Base-by-base conservation (phyloP, 2,113 vertebrate genomes). In the Leptosomus discolor region DNA sequence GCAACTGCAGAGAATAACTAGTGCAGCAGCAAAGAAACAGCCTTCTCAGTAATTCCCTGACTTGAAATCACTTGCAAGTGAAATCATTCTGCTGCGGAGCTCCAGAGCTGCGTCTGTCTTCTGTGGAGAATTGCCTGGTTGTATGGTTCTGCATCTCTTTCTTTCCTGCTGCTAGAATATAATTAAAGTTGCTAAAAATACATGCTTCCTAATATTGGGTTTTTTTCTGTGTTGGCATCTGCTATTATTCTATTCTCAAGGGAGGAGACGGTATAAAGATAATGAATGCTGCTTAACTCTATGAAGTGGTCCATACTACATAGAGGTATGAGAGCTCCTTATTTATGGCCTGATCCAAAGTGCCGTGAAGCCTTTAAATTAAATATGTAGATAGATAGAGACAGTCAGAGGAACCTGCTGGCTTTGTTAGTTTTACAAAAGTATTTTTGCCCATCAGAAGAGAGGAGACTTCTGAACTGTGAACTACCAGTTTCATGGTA, bases 171-270 rank as follows among this genome's bases (percentile, higher is more conserved):
- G 94, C 74, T 94, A 73, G 78, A 76, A 91, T 94, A 91, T 94
- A 96, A 96, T 97, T 97, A 94, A 95, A 94, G 81, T 83, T 88
- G 63, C 95, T 97, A 96, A 97, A 96, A 97, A 96, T 88, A 94
- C 46, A 15, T 51, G 26, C 69, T 85, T 94, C 77, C 77, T 94
- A 85, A 88, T 91, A 91, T 34, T 94, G 68, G 16, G 37, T 15
- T 76, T 61, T 93, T 81, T 85, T 65, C 67, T 39, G 39, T 39
- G 65, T 92, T 85, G 93, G 81, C 46, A 10, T 86, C 77, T 88
- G 89, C 74, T 87, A 54, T 87, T 81, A 53, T 29, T 79, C 41
- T 71, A 1, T 15, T 8, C 81, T 95, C 81, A 36, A 77, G 91
- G 67, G 95, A 95, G 43, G 46, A 79, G 65, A 12, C 26, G 24